Conservation (phyloP, 1,140 invertebrate genomes). For the Drosophila sp. region DNA sequence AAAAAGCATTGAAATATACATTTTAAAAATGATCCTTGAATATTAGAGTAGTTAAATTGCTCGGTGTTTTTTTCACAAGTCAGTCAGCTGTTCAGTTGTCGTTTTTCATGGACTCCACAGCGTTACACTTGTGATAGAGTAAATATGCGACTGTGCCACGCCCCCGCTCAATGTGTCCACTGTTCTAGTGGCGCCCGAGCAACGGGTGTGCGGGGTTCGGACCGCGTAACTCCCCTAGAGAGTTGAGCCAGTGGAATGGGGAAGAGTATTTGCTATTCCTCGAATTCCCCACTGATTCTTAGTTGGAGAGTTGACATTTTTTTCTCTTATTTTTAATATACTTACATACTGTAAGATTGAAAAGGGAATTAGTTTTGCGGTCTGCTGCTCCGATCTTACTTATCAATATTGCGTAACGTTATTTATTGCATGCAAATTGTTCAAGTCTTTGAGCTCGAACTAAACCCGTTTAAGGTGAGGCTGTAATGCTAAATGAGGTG, state of each 20-base stretch:
- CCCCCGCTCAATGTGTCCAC: conserved; percentile 69
- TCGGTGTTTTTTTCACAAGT: conserved; percentile 67
- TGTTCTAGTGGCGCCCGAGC: conserved; percentile 77
- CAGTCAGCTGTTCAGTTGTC: conserved; percentile 79
- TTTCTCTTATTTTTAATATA: not conserved
- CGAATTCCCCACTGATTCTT: conserved; percentile 56
- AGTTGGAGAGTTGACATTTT: conserved; percentile 81
- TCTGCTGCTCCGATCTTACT: conserved; percentile 8
- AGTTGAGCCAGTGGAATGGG: conserved; percentile 70
- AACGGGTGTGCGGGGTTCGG: conserved; percentile 63
- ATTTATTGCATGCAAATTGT: conserved; percentile 17
- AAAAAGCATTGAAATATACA: not conserved
- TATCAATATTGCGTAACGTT: conserved; percentile 38
- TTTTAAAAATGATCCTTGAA: conserved; percentile 4
- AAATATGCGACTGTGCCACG: conserved; percentile 67
- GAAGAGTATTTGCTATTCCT: not conserved
- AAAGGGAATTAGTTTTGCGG: conserved; percentile 25
- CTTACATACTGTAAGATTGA: no score
- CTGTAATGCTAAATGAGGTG: not conserved
- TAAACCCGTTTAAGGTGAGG: conserved; percentile 20
- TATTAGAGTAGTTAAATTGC: not conserved
- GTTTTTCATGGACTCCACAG: conserved; percentile 59
- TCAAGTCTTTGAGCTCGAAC: not conserved
- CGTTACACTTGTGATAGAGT: conserved; percentile 84
- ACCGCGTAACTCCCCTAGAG: conserved; percentile 77